phyloP scores from a whole-genome alignment of 1,140 invertebrate genomes.

The Procambarus clarkii region DNA sequence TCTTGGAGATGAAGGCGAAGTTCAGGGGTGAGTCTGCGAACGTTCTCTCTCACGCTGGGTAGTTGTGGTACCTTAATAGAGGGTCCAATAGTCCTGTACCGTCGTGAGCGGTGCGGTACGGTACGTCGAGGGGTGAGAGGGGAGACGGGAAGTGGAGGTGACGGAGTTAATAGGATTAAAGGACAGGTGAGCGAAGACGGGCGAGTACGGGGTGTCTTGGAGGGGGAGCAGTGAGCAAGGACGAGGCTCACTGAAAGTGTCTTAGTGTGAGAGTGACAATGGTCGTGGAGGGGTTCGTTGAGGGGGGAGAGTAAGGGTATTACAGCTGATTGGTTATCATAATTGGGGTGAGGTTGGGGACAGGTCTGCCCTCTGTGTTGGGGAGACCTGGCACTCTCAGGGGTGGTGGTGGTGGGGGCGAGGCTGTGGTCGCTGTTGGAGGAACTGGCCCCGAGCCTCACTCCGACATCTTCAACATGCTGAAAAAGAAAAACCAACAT shows the following conservation, averaged over 20 bases:
- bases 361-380: conserved; percentile 32
- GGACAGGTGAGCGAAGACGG: background rate
- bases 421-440: conserved; percentile 11
- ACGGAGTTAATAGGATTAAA: background rate
- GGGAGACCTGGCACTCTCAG: conserved; percentile 47
- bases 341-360: conserved; percentile 39
- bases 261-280: conserved; percentile 2
- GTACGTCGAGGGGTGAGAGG: background rate
- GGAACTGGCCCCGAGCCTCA: conserved; percentile 23
- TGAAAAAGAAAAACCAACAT: conserved; percentile 24
- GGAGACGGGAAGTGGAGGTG: background rate
- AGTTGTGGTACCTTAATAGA: conserved; percentile 57
- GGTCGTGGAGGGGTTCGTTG: background rate
- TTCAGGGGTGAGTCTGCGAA: conserved; percentile 38
- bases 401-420: conserved; percentile 19
- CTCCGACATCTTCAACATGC: conserved; percentile 59
- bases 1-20: conserved; percentile 33
- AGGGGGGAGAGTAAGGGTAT: background rate
- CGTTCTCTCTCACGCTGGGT: conserved; percentile 55
- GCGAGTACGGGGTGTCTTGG: background rate
- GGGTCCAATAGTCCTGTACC: conserved; percentile 20
- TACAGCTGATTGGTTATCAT: conserved; percentile 29
- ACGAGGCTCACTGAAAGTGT: background rate
- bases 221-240: background rate
- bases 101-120: background rate